Evolutionary conservation across 2,113 vertebrate genomes (phyloP).

Genomic region (Ariopsis seemanni): DNA sequence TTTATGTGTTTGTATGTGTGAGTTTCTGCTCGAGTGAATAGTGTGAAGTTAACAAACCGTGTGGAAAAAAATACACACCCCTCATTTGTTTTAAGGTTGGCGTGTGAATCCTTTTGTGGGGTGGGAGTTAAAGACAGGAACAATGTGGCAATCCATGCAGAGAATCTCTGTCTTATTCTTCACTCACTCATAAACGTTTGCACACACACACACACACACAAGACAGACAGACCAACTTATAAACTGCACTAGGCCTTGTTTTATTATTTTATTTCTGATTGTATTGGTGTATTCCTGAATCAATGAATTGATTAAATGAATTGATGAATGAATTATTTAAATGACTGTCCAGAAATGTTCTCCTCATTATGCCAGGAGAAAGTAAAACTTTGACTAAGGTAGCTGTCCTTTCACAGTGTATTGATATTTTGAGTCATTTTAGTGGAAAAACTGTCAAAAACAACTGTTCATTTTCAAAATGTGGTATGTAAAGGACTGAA

Average conservation of each 20-base stretch:
- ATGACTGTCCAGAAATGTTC: neutral
- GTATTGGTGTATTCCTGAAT: neutral
- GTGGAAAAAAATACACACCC: conserved; percentile 24
- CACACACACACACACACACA: neutral
- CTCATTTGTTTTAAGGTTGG: conserved; percentile 5
- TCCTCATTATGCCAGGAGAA: neutral
- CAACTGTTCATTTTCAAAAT: neutral
- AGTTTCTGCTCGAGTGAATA: neutral
- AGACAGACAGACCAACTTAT: too few relatives aligned
- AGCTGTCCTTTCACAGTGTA: neutral
- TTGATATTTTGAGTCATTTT: neutral
- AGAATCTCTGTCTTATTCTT: neutral
- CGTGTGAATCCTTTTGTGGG: conserved; percentile 41
- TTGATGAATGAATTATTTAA: neutral
- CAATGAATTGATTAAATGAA: neutral
- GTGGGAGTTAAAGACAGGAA: conserved; percentile 35
- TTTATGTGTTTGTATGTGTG: neutral
- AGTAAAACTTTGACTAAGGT: neutral
- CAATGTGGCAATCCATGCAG: neutral
- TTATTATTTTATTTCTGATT: neutral
- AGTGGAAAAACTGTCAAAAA: neutral
- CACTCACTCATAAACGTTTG: neutral
- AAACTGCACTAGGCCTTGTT: neutral
- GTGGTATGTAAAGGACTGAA: neutral
- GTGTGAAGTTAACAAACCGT: neutral